Conservation (phyloP, 1,140 invertebrate genomes). For the Neodiprion fabricii region DNA sequence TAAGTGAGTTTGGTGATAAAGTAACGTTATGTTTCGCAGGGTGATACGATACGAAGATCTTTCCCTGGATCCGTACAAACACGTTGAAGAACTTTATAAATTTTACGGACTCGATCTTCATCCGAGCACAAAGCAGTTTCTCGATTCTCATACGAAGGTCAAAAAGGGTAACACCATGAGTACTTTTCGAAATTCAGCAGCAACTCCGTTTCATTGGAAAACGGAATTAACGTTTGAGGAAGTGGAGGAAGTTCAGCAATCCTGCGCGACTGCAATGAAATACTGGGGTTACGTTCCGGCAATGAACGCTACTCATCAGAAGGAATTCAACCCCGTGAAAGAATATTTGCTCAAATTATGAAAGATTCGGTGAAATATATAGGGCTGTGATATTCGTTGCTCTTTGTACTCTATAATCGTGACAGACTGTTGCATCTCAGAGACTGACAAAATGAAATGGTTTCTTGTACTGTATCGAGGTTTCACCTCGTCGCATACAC, state of each 20-base stretch:
- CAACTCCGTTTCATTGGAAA: constrained; percentile 85
- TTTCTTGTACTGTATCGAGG: too few relatives aligned
- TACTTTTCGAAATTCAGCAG: constrained; percentile 82
- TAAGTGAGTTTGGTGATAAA: too few relatives aligned
- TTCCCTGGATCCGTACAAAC: constrained; percentile 76
- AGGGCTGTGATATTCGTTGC: too few relatives aligned
- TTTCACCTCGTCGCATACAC: too few relatives aligned
- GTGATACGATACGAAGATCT: constrained; percentile 86
- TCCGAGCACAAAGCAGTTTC: constrained; percentile 72
- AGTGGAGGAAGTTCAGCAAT: constrained; percentile 68
- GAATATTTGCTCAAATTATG: constrained; percentile 48
- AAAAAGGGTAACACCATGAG: constrained; percentile 84
- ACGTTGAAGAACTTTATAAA: constrained; percentile 74
- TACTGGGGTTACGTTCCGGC: constrained; percentile 77
- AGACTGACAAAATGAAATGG: too few relatives aligned
- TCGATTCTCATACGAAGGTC: constrained; percentile 82
- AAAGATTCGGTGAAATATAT: constrained; percentile 5
- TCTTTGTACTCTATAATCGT: too few relatives aligned
- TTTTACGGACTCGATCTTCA: constrained; percentile 80
- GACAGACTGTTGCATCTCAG: too few relatives aligned
- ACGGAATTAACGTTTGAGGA: constrained; percentile 74
- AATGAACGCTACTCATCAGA: constrained; percentile 62
- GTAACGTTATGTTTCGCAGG: constrained; percentile 56
- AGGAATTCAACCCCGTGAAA: constrained; percentile 64
- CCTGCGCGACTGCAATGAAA: constrained; percentile 77